Conservation (phyloP, 1,140 invertebrate species). For the Drosophila miranda region DNA sequence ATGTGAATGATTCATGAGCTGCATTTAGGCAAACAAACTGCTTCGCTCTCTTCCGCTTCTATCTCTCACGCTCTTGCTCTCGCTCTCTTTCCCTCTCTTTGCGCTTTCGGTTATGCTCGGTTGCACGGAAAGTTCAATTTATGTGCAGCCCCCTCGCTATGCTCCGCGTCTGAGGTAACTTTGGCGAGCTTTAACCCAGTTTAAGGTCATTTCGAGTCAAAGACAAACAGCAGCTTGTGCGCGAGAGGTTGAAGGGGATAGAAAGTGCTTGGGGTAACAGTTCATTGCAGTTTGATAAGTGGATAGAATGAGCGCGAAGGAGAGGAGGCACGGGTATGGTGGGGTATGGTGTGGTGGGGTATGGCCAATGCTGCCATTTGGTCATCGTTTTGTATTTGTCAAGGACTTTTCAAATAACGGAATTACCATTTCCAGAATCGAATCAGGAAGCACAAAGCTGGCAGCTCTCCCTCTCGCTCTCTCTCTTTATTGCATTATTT, state of each 20-base stretch:
- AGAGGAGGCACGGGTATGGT: background rate
- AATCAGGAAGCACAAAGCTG: conserved; percentile 5
- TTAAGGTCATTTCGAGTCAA: conserved; percentile 79
- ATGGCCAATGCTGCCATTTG: conserved; percentile 23
- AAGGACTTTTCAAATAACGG: conserved; percentile 52
- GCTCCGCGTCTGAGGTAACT: conserved; percentile 41
- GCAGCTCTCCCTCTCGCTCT: too few relatives aligned
- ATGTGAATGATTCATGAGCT: conserved; percentile 60
- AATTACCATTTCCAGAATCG: conserved; percentile 25
- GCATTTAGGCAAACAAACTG: conserved; percentile 43
- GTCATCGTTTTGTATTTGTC: conserved; percentile 57
- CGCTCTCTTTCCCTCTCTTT: background rate
- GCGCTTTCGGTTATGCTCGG: conserved; percentile 48
- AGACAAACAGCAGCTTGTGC: conserved; percentile 60
- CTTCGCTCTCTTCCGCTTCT: conserved; percentile 21
- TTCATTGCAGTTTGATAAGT: conserved; percentile 26
- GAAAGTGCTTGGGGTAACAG: background rate
- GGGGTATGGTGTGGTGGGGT: conserved; percentile 2
- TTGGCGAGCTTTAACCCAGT: conserved; percentile 76
- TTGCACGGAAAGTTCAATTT: conserved; percentile 76
- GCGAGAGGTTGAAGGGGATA: background rate
- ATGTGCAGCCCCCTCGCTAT: conserved; percentile 13
- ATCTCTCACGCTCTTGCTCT: conserved; percentile 6
- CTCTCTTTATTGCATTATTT: too few relatives aligned
- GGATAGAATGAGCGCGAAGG: background rate